Evolutionary conservation across 1,140 invertebrate genomes (phyloP).

Genomic region (Dendrolimus punctatus): DNA sequence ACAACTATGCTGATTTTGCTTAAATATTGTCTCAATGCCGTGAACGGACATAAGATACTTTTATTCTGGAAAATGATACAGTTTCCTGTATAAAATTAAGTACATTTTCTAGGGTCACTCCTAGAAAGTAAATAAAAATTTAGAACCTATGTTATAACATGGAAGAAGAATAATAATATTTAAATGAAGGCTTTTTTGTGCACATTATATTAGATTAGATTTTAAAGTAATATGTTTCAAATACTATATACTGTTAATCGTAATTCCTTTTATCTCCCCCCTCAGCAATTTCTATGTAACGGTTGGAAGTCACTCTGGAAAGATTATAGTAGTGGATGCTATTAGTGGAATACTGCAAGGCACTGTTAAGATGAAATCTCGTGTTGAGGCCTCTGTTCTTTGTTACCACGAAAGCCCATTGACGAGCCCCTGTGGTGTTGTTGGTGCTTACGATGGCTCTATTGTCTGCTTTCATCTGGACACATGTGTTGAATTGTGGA

Average conservation of each 20-base stretch:
- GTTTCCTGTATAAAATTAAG: too few species aligned
- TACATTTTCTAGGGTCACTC: too few species aligned
- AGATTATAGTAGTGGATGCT: constrained; percentile 71
- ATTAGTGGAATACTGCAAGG: constrained; percentile 50
- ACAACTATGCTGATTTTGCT: too few species aligned
- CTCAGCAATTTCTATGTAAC: constrained; percentile 47
- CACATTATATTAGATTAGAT: too few species aligned
- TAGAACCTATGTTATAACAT: too few species aligned
- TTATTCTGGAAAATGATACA: too few species aligned
- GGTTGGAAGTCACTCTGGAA: constrained; percentile 73
- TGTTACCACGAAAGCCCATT: constrained; percentile 29
- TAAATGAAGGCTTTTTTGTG: too few species aligned
- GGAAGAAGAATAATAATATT: too few species aligned
- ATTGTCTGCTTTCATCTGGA: constrained; percentile 75
- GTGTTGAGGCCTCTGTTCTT: constrained; percentile 53
- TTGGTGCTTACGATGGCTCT: constrained; percentile 79
- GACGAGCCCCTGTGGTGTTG: constrained; percentile 32
- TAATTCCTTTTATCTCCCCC: constrained; percentile 6
- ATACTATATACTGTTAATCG: neutral
- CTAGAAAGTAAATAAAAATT: too few species aligned
- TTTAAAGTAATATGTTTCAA: too few species aligned
- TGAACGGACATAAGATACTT: too few species aligned
- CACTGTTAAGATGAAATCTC: constrained; percentile 35
- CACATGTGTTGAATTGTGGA: constrained; percentile 75
- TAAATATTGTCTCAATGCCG: too few species aligned